phyloP scores from a whole-genome alignment of 2,888 invertebrate genomes.

The Phaonia tiefii region DNA sequence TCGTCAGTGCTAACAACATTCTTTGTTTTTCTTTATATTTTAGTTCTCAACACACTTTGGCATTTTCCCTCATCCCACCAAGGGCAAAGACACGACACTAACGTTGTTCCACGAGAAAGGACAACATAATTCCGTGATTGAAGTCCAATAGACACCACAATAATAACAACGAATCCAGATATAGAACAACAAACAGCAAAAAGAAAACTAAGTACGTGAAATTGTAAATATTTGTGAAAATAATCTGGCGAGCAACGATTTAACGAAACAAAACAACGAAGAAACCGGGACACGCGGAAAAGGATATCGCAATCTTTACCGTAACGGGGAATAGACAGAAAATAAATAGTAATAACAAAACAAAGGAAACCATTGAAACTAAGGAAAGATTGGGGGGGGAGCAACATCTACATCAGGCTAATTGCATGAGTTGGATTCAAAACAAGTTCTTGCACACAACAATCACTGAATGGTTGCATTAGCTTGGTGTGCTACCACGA shows the following conservation, averaged over 20 bases:
- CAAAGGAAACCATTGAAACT: background rate
- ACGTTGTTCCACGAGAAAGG: too few relatives aligned
- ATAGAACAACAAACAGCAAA: background rate
- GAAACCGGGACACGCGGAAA: background rate
- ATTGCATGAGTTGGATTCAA: too few relatives aligned
- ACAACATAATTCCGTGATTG: too few relatives aligned
- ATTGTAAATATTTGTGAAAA: background rate
- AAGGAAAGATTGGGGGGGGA: background rate
- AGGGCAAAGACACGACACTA: too few relatives aligned
- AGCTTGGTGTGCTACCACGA: background rate
- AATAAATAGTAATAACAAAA: background rate
- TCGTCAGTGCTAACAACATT: too few relatives aligned
- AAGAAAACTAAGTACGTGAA: background rate
- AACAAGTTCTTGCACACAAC: too few relatives aligned
- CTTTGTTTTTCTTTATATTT: too few relatives aligned
- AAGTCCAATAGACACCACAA: background rate
- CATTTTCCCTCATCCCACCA: too few relatives aligned
- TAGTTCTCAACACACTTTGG: too few relatives aligned
- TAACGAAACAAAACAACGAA: background rate
- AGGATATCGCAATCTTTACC: background rate
- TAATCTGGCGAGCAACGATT: background rate
- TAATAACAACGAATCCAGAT: background rate
- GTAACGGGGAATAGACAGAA: background rate
- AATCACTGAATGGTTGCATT: too few relatives aligned
- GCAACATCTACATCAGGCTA: too few relatives aligned